These are phyloP conservation scores for Halictus rubicundus DNA, from an alignment of 1,140 invertebrate genomes.

Conservation along the genomic window DNA sequence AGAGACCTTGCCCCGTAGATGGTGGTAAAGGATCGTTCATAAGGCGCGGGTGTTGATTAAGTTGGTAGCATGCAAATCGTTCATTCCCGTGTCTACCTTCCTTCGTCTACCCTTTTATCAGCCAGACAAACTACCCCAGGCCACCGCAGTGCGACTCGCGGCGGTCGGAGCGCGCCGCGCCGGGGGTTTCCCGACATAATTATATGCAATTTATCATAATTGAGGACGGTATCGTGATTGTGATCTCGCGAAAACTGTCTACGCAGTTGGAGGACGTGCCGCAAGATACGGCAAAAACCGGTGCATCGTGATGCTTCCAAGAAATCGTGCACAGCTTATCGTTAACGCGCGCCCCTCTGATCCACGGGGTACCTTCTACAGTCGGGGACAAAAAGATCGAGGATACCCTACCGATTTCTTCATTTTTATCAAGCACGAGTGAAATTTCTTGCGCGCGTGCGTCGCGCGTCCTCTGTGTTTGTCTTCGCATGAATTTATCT, in stretches of 20 bases:
- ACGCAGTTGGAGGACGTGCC: not conserved
- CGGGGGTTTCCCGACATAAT: conserved; percentile 24
- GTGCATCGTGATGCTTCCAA: not conserved
- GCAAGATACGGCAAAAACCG: not conserved
- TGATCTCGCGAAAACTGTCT: conserved; percentile 21
- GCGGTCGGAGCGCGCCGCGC: not conserved
- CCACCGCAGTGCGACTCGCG: too few relatives aligned
- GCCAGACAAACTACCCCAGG: conserved; percentile 22
- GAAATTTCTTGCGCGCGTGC: too few relatives aligned
- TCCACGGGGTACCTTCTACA: not conserved
- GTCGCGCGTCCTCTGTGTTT: too few relatives aligned
- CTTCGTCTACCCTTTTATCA: conserved; percentile 46
- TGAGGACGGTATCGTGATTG: conserved; percentile 30
- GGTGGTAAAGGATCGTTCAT: conserved; percentile 47
- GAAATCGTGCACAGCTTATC: conserved; percentile 18
- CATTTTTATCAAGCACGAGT: too few relatives aligned
- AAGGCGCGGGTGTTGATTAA: conserved; percentile 50
- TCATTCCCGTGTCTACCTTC: conserved; percentile 39
- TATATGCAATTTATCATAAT: conserved; percentile 49
- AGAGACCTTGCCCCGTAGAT: conserved; percentile 34
- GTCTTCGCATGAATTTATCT: too few relatives aligned
- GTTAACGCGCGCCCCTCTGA: not conserved
- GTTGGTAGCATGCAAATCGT: conserved; percentile 49
- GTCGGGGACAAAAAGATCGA: too few relatives aligned
- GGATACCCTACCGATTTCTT: too few relatives aligned